phyloP scores from a whole-genome alignment of 1,140 invertebrate species.

The Dufourea novaeangliae region DNA sequence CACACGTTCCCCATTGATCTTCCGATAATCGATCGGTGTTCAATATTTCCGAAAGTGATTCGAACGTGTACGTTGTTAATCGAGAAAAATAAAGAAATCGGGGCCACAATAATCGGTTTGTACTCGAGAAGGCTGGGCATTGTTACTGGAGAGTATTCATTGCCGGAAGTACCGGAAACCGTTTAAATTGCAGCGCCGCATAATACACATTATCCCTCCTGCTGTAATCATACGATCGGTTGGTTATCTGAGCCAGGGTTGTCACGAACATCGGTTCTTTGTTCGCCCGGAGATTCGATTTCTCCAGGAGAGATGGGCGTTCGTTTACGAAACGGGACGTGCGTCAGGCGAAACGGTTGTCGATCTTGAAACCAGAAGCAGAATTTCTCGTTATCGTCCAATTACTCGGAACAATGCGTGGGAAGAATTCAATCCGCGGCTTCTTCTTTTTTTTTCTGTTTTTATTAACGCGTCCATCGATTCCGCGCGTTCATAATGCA shows the following conservation, averaged over 20 bases:
- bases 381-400: conserved; percentile 45
- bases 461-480: conserved; percentile 4
- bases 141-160: conserved; percentile 53
- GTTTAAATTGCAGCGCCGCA: conserved; percentile 57
- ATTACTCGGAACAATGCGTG: conserved; percentile 38
- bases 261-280: conserved; percentile 48
- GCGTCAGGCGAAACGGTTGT: conserved; percentile 8
- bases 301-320: conserved; percentile 29
- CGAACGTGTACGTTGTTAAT: conserved; percentile 6
- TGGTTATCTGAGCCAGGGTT: conserved; percentile 45
- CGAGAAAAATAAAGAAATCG: conserved; percentile 16
- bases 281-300: conserved; percentile 38
- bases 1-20: no score
- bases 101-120: conserved; percentile 53
- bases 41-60: conserved; percentile 17
- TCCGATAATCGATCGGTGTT: background rate
- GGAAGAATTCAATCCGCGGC: conserved; percentile 37
- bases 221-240: conserved; percentile 50
- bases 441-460: no score
- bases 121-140: conserved; percentile 57
- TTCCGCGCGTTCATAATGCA: background rate
- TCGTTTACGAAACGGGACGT: conserved; percentile 40
- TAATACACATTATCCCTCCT: conserved; percentile 64
- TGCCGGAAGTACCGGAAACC: conserved; percentile 56
- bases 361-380: conserved; percentile 35